Evolutionary conservation across 2,113 vertebrate genomes (phyloP).

Genomic region (Ginglymostoma cirratum): DNA sequence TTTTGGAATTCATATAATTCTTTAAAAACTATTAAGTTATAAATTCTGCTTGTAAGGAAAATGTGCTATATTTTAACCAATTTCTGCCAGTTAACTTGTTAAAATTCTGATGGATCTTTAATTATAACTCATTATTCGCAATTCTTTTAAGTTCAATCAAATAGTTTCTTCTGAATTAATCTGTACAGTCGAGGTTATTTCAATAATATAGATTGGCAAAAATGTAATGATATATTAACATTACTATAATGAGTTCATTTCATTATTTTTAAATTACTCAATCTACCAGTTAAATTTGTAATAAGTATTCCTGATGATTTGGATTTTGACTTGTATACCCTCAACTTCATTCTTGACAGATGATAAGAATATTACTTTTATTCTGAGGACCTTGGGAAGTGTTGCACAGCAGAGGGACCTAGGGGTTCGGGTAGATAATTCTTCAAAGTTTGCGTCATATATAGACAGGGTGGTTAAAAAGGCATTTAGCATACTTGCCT

Average conservation of each 20-base stretch:
- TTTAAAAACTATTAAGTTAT: not conserved
- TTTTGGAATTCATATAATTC: not conserved
- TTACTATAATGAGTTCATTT: not conserved
- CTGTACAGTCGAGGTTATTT: not conserved
- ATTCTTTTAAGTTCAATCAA: not conserved
- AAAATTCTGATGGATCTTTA: not conserved
- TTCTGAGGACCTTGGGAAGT: not conserved
- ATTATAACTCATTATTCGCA: constrained; percentile 8
- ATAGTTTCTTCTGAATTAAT: not conserved
- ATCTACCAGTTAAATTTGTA: not conserved
- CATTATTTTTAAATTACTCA: not conserved
- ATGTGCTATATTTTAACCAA: not conserved
- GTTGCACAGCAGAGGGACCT: no score
- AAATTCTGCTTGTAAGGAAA: not conserved
- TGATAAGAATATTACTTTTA: not conserved
- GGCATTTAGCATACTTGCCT: no score
- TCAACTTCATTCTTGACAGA: no score
- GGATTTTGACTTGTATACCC: not conserved
- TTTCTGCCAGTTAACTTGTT: not conserved
- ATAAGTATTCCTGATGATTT: not conserved
- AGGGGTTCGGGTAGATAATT: no score
- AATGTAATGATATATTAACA: not conserved
- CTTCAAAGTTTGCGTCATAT: no score
- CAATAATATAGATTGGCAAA: not conserved
- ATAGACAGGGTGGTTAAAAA: no score